These are phyloP conservation scores for Stegodyphus mimosarum DNA, from an alignment of 1,140 invertebrate genomes.

Conservation along the genomic window DNA sequence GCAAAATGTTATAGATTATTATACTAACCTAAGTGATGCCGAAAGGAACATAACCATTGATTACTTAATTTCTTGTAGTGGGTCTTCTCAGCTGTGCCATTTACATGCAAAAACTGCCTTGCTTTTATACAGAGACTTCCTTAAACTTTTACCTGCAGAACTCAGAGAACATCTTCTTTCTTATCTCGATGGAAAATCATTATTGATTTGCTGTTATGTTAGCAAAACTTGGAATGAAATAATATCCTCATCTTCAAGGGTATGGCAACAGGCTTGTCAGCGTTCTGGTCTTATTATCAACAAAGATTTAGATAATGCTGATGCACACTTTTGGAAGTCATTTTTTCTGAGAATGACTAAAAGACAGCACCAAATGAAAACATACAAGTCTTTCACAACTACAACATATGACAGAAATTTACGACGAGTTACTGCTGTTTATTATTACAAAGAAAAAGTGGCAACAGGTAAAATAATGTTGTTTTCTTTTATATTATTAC, in stretches of 20 bases:
- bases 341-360: conserved; percentile 56
- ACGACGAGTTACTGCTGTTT: conserved; percentile 62
- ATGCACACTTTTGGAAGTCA: conserved; percentile 57
- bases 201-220: conserved; percentile 47
- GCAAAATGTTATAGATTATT: conserved; percentile 28
- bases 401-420: conserved; percentile 55
- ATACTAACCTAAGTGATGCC: conserved; percentile 35
- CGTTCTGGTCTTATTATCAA: conserved; percentile 26
- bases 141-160: conserved; percentile 53
- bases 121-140: conserved; percentile 50
- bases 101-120: conserved; percentile 26
- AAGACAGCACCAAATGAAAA: conserved; percentile 45
- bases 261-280: conserved; percentile 47
- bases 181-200: conserved; percentile 50
- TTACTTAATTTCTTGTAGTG: conserved; percentile 48
- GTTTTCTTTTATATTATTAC: no score
- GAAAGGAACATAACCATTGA: conserved; percentile 52
- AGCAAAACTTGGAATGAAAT: conserved; percentile 55
- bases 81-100: conserved; percentile 41
- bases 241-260: conserved; percentile 42
- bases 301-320: conserved; percentile 29
- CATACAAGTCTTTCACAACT: conserved; percentile 19
- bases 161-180: conserved; percentile 48
- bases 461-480: conserved; percentile 60
- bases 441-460: conserved; percentile 63